These are phyloP conservation scores for Odobenus rosmarus DNA, from an alignment of 2,113 vertebrate genomes.

Conservation along the genomic window DNA sequence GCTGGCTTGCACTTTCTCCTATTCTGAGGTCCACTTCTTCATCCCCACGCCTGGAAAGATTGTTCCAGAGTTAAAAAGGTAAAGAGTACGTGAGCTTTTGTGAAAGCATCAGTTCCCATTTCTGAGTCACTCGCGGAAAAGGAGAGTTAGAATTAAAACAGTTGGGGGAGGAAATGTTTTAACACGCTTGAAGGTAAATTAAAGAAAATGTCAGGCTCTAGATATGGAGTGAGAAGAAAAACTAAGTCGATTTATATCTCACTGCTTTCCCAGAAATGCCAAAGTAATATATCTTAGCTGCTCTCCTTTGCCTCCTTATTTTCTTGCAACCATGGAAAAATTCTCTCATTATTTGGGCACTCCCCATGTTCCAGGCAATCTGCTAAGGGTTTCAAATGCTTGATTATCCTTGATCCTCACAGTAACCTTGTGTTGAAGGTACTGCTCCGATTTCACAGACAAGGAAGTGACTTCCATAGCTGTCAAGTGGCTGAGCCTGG, in stretches of 20 bases:
- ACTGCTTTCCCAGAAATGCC: neutral
- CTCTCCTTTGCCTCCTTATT: neutral
- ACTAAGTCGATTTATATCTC: neutral
- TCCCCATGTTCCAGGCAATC: neutral
- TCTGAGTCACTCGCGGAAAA: neutral
- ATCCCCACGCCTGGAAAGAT: neutral
- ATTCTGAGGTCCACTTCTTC: neutral
- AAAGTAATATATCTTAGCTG: fast-evolving
- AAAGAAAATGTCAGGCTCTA: neutral
- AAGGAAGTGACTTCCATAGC: neutral
- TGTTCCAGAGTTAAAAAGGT: neutral
- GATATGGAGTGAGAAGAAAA: neutral
- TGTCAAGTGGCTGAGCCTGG: neutral
- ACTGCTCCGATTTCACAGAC: neutral
- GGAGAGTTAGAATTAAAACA: neutral
- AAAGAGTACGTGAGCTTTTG: neutral
- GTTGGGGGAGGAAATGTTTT: neutral
- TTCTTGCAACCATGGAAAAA: neutral
- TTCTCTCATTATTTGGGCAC: fast-evolving
- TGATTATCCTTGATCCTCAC: no score
- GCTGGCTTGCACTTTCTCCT: fast-evolving
- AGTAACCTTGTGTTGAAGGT: fast-evolving
- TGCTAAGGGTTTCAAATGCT: fast-evolving
- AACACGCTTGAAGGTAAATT: neutral
- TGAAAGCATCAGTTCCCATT: fast-evolving